Base-by-base conservation (phyloP, 2,113 vertebrate species). In the Phyllostomus discolor region DNA sequence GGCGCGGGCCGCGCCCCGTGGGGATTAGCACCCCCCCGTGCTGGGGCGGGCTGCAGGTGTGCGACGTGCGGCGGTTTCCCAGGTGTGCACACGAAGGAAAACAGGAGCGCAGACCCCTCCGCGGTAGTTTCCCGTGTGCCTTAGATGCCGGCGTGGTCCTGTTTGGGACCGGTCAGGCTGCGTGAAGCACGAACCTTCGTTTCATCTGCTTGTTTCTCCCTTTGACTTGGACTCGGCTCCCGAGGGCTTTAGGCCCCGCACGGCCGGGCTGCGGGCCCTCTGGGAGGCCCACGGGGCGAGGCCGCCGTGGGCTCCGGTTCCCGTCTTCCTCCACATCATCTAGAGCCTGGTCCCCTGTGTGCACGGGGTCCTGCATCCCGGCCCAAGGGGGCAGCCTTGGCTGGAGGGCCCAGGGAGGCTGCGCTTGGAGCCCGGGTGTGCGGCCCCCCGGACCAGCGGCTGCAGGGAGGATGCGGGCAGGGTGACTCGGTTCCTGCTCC, bases 401-500 rank as follows among this genome's bases (percentile, higher is more conserved):
- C 12, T 20, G 8, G 48, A 69, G 22, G 85, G 57, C 8, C 2
- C 5, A 33, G 82, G 88, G 50, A 38, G 0, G 15, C 43, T n/a
- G 76, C 43, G 62, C 90, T 78, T 78, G 69, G 24, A 70, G 72
- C 64, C 70, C 62, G 96, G 97, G 95, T 95, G 90, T 95, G 96
- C 72, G 57, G 72, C 85, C 90, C 62, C 59, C 88, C 76, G 31
- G 73, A 94, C 88, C 14, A 0, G 66, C 96, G 87, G 96, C 97
- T 10, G 94, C 95, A 59, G 97, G n/a, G 76, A 62, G 79, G n/a
- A 92, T 81, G 90, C 88, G 88, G 91, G 95, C 43, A 86, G 88
- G 1, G 15, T 96, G 96, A 97, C 97, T 98, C 95, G 96, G 95
- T 94, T 97, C 98, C 98, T 97, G 50, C 95, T 35, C 70, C 67